phyloP scores from a whole-genome alignment of 2,888 invertebrate species.

The Xylocampa areola region DNA sequence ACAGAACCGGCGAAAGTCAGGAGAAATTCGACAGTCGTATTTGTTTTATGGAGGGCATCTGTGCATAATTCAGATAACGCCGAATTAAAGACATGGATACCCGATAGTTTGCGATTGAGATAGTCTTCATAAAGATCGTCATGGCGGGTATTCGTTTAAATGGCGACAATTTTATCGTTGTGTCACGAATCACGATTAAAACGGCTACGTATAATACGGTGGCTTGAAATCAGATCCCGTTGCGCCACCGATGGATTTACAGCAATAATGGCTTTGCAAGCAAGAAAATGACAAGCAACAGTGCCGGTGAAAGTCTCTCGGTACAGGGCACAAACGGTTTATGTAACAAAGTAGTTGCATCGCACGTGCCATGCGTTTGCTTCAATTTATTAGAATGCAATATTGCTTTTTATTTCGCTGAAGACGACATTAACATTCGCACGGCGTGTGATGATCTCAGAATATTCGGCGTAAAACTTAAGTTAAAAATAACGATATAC shows the following conservation, averaged over 20 bases:
- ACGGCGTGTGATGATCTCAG: constrained; percentile 62
- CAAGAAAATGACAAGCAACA: constrained; percentile 77
- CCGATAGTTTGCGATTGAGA: constrained; percentile 19
- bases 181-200: constrained; percentile 40
- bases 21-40: constrained; percentile 73
- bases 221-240: constrained; percentile 65
- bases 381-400: constrained; percentile 58
- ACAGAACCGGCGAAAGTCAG: constrained; percentile 72
- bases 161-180: constrained; percentile 42
- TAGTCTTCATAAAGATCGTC: constrained; percentile 35
- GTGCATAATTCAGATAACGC: constrained; percentile 48
- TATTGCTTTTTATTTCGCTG: constrained; percentile 58
- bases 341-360: constrained; percentile 72
- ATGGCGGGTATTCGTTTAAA: constrained; percentile 33
- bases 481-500: constrained; percentile 51
- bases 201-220: constrained; percentile 57
- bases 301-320: constrained; percentile 78
- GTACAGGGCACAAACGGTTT: constrained; percentile 69
- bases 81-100: constrained; percentile 35
- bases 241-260: constrained; percentile 67
- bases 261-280: constrained; percentile 71
- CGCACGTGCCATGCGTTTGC: constrained; percentile 67
- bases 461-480: constrained; percentile 54
- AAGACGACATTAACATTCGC: constrained; percentile 62
- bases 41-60: constrained; percentile 50